Conservation (phyloP, 1,140 invertebrate genomes). For the Sinella curviseta region DNA sequence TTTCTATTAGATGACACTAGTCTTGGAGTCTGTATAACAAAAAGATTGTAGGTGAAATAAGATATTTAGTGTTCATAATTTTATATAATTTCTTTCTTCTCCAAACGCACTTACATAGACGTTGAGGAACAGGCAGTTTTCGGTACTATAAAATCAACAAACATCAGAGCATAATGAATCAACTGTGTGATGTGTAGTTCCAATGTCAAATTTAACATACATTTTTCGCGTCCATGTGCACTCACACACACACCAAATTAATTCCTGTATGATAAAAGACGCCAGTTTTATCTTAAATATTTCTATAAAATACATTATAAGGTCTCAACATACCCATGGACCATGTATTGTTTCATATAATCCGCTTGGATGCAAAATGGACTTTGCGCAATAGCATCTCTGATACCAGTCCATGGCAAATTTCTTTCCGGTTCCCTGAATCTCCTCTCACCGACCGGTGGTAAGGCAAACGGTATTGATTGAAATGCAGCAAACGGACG, state of each 20-base stretch:
- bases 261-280: not conserved
- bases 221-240: not conserved
- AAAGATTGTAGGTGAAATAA: not conserved
- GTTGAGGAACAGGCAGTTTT: not conserved
- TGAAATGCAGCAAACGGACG: constrained; percentile 42
- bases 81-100: not conserved
- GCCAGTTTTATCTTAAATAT: not conserved
- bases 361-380: constrained; percentile 46
- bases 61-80: not conserved
- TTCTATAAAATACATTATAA: not conserved
- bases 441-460: constrained; percentile 37
- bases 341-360: constrained; percentile 44
- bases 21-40: not conserved
- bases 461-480: constrained; percentile 44
- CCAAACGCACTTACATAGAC: not conserved
- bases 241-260: no score
- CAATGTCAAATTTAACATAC: not conserved
- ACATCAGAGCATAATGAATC: not conserved
- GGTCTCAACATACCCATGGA: constrained; percentile 28
- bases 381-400: constrained; percentile 39
- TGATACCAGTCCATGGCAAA: constrained; percentile 39
- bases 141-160: not conserved
- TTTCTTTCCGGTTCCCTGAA: constrained; percentile 41
- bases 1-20: not conserved
- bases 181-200: not conserved